A percentile compares a stretch with the other conserved stretches of the same genome.
phyloP scores from a whole-genome alignment of 2,113 vertebrate genomes.

The Pelusios castaneus region DNA sequence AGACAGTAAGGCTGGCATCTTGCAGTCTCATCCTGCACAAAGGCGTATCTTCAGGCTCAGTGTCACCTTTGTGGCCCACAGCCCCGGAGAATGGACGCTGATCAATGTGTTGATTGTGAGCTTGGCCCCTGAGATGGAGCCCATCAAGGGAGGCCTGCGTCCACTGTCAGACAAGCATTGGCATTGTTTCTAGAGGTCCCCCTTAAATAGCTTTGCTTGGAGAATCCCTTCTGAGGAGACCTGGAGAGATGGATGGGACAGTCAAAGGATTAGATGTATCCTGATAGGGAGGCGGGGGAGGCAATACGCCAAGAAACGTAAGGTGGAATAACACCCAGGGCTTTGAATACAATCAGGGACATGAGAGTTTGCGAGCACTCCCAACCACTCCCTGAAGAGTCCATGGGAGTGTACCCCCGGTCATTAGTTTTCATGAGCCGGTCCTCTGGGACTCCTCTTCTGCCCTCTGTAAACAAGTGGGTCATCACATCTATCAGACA shows the following conservation, averaged over 20 bases:
- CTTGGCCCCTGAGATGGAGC: neutral
- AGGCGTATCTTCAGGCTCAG: neutral
- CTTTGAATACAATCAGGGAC: neutral
- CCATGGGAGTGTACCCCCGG: neutral
- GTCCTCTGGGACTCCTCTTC: neutral
- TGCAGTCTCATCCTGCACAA: neutral
- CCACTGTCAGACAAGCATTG: neutral
- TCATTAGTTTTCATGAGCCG: neutral
- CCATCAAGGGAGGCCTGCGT: neutral
- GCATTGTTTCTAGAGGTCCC: neutral
- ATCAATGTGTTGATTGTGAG: neutral
- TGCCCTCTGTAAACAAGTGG: neutral
- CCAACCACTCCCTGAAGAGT: neutral
- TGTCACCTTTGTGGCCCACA: fast-evolving
- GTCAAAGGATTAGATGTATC: neutral
- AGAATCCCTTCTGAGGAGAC: neutral
- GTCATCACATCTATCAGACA: neutral
- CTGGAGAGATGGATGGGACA: neutral
- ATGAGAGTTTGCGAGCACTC: neutral
- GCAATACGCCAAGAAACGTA: neutral
- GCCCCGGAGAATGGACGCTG: neutral
- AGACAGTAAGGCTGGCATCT: slow-evolving; percentile 31
- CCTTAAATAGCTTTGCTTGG: neutral
- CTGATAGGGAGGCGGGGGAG: neutral
- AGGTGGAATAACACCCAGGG: neutral